Evolutionary conservation across 2,797 vertebrate genomes (phyloP), one percentile per base, ranked within the genome.

Genomic region (Aphelocoma californica): DNA sequence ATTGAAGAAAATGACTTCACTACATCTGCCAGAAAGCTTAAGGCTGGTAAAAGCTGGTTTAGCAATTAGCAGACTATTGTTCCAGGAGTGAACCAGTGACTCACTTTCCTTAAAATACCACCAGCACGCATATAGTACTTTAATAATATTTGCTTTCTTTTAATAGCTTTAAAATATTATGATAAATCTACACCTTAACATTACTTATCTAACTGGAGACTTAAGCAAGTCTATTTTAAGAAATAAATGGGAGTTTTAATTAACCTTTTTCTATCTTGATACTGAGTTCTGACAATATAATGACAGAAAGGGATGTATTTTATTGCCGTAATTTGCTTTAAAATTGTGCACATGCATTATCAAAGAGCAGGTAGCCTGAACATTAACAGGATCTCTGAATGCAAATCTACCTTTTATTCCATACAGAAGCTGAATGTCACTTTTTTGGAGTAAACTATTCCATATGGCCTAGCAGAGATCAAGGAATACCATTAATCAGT

Each of bases 51-150:
- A 78, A 94, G 62, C 85, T 83, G 70, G 47, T 90, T 92, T 93
- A 92, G 82, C 80, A 93, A 96, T 95, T 93, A 95, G 67, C 61
- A 81, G 80, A 48, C 53, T 71, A 85, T 89, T 91, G 87, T 94
- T 95, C 82, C 72, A 81, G 79, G 56, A 69, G 19, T 34, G 93
- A 74, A 78, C 53, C 26, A 70, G 56, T 86, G 86, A 92, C 62
- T 92, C 91, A 64, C 32, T 80, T 54, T 70, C 81, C 67, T 78
- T 90, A 44, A 71, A 93, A 78, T 20, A 80, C 13, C 69, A 81
- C 72, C 61, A 91, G 69, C 57, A 75, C 28, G 23, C 29, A 78
- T 0, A 0, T 28, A 91, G 60, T 80, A 66, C 40, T 77, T 90
- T 45, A 10, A 61, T 44, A 62, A 64, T 89, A 88, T 73, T 89